Percentiles rank a stretch among this genome's conserved stretches.
Conservation (phyloP, 2,113 vertebrate genomes). For the Peromyscus maniculatus region DNA sequence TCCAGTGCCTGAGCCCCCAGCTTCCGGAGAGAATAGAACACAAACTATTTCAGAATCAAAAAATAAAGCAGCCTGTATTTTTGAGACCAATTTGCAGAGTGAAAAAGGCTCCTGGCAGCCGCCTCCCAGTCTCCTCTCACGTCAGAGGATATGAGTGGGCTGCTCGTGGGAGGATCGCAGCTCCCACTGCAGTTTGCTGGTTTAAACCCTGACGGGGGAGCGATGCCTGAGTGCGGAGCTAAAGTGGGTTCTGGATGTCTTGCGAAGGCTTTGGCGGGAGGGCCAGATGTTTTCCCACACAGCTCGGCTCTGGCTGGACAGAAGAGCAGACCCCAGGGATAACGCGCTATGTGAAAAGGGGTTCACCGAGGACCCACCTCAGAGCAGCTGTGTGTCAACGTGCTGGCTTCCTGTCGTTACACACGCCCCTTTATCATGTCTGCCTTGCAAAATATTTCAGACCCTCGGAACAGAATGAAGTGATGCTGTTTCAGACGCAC, state of each 20-base stretch:
- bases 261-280: neutral
- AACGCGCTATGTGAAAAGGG: neutral
- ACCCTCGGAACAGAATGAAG: neutral
- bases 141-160: slow-evolving; percentile 71
- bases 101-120: slow-evolving; percentile 44
- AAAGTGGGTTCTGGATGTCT: neutral
- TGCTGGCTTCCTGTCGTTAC: neutral
- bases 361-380: neutral
- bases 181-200: neutral
- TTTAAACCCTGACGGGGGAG: neutral
- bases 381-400: neutral
- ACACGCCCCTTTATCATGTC: neutral
- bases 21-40: slow-evolving; percentile 59
- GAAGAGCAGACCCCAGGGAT: neutral
- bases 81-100: slow-evolving; percentile 61
- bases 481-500: neutral
- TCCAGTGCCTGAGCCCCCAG: slow-evolving; percentile 27
- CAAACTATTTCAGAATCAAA: slow-evolving; percentile 30
- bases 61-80: slow-evolving; percentile 33
- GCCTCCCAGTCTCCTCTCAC: slow-evolving; percentile 69
- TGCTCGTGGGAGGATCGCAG: neutral
- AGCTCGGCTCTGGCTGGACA: neutral
- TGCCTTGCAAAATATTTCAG: slow-evolving; percentile 24
- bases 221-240: neutral
- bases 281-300: neutral